Evolutionary conservation across 2,888 invertebrate genomes (phyloP).

Genomic region (Nephrocerus scutellatus): DNA sequence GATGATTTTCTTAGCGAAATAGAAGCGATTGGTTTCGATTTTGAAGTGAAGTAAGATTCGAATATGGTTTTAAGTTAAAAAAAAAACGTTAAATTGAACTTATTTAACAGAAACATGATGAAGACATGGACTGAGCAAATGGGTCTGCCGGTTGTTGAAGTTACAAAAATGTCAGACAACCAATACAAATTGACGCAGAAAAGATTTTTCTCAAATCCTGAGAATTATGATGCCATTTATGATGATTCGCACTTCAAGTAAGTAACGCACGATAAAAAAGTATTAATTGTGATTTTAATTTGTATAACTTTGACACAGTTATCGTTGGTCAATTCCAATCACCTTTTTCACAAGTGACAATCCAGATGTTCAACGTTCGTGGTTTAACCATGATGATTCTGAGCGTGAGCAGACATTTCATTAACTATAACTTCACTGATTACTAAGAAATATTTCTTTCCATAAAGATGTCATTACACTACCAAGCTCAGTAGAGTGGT

Average conservation of each 20-base stretch:
- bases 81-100: background rate
- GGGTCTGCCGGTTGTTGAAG: conserved; percentile 74
- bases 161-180: conserved; percentile 48
- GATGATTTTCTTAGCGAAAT: conserved; percentile 59
- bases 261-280: conserved; percentile 20
- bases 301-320: conserved; percentile 51
- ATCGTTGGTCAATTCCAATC: conserved; percentile 81
- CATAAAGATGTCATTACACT: conserved; percentile 47
- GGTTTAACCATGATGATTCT: conserved; percentile 43
- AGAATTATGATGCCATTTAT: conserved; percentile 49
- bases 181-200: conserved; percentile 61
- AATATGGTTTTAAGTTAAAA: conserved; percentile 9
- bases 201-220: conserved; percentile 66
- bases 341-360: conserved; percentile 60
- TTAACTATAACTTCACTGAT: background rate
- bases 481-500: conserved; percentile 53
- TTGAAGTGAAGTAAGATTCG: conserved; percentile 46
- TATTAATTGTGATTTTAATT: background rate
- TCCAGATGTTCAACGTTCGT: conserved; percentile 35
- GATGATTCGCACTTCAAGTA: conserved; percentile 53
- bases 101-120: conserved; percentile 57
- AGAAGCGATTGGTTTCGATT: conserved; percentile 52
- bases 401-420: conserved; percentile 26
- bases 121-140: conserved; percentile 85
- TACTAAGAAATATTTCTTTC: background rate